Evolutionary conservation across 2,797 vertebrate genomes (phyloP).

Genomic region (Chelonia mydas): DNA sequence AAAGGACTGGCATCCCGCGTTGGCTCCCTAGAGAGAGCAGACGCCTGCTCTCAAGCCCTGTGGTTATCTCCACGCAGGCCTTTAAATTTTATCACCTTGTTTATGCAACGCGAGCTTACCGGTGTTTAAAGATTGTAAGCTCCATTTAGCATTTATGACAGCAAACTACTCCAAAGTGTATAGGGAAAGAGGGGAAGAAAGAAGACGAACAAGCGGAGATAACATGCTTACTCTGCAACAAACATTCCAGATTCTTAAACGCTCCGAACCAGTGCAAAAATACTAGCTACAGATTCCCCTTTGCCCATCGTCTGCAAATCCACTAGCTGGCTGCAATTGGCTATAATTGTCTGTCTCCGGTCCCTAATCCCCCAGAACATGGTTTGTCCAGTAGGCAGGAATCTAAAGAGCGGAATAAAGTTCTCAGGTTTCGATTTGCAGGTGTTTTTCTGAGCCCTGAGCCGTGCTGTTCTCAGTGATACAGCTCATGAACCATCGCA

Average conservation of each 20-base stretch:
- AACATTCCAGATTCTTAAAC: neutral
- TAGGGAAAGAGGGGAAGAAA: neutral
- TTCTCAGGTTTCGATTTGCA: neutral
- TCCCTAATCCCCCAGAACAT: neutral
- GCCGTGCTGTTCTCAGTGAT: neutral
- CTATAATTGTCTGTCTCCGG: neutral
- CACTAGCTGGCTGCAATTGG: neutral
- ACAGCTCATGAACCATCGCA: neutral
- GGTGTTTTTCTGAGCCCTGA: neutral
- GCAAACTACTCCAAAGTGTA: neutral
- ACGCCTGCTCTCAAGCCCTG: neutral
- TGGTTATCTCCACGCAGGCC: neutral
- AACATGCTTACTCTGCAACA: neutral
- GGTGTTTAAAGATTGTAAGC: neutral
- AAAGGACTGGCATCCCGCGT: neutral
- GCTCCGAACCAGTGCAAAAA: too few species aligned
- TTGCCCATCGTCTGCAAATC: neutral
- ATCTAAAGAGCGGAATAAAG: neutral
- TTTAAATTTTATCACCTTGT: conserved; percentile 25
- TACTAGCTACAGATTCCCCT: neutral
- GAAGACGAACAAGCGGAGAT: neutral
- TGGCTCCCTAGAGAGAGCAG: neutral
- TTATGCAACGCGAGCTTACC: neutral
- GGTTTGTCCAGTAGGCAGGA: neutral
- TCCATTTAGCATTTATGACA: neutral